Conservation (phyloP, 2,113 vertebrate species). For the Piprites chloris region DNA sequence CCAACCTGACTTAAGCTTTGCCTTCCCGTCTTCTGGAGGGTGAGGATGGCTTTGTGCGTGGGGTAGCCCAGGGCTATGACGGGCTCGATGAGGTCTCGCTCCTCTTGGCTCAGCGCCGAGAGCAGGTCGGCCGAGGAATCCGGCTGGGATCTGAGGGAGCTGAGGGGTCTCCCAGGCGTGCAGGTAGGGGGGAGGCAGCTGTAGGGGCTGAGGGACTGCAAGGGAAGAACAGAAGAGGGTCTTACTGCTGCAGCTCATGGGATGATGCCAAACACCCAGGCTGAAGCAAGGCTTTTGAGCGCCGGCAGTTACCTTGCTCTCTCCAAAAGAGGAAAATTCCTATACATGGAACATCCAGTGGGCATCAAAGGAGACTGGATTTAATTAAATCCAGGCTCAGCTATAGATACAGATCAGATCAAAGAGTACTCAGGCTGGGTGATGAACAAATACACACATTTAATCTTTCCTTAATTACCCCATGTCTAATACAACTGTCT, state of each 20-base stretch:
- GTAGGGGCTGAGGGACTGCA: conserved; percentile 77
- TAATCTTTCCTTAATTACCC: not conserved
- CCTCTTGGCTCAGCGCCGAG: conserved; percentile 85
- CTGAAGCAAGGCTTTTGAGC: not conserved
- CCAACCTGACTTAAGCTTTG: conserved; percentile 87
- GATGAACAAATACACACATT: not conserved
- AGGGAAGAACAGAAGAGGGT: not conserved
- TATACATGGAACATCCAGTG: not conserved
- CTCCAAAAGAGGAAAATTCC: not conserved
- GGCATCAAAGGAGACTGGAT: not conserved
- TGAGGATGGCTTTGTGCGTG: conserved; percentile 82
- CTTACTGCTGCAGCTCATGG: not conserved
- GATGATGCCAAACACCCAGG: not conserved
- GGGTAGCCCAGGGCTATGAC: conserved; percentile 86
- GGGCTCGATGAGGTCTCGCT: conserved; percentile 82
- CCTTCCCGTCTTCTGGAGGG: conserved; percentile 87
- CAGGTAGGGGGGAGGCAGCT: conserved; percentile 16
- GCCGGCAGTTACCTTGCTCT: not conserved
- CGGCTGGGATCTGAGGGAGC: conserved; percentile 27
- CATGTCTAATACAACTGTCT: not conserved
- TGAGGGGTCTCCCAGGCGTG: not conserved
- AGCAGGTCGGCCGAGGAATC: conserved; percentile 84
- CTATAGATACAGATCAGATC: not conserved
- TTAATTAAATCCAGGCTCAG: conserved; percentile 5
- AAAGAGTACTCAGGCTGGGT: not conserved